Evolutionary conservation across 2,888 invertebrate species (phyloP).

Genomic region (Dorcus parallelipipedus): DNA sequence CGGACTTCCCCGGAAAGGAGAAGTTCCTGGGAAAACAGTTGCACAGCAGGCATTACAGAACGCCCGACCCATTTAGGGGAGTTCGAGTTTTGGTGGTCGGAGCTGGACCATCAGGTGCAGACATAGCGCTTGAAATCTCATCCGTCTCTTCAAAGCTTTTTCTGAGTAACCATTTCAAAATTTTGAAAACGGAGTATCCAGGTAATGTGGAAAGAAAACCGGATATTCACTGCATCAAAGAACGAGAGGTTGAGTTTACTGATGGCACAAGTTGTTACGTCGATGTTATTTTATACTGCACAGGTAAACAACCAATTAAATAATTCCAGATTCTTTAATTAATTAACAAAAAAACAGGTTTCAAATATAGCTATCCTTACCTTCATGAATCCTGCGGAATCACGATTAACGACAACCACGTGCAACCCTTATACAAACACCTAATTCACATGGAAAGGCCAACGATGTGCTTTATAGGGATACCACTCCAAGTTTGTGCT

Average conservation of each 20-base stretch:
- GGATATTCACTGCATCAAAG: slow-evolving; percentile 47
- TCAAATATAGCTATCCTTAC: slow-evolving; percentile 68
- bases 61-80: slow-evolving; percentile 63
- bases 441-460: slow-evolving; percentile 73
- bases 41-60: slow-evolving; percentile 84
- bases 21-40: slow-evolving; percentile 55
- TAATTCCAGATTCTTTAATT: neutral
- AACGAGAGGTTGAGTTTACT: slow-evolving; percentile 51
- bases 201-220: slow-evolving; percentile 64
- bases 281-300: slow-evolving; percentile 74
- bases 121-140: slow-evolving; percentile 67
- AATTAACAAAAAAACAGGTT: slow-evolving; percentile 52
- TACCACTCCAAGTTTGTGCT: slow-evolving; percentile 66
- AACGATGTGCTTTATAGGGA: slow-evolving; percentile 72
- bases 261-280: slow-evolving; percentile 64
- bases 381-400: slow-evolving; percentile 61
- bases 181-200: slow-evolving; percentile 63
- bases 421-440: slow-evolving; percentile 72
- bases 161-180: slow-evolving; percentile 65
- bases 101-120: slow-evolving; percentile 83
- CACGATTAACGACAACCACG: slow-evolving; percentile 59
- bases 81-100: slow-evolving; percentile 76
- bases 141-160: slow-evolving; percentile 60
- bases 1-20: slow-evolving; percentile 65
- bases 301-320: slow-evolving; percentile 51